Percentiles rank a stretch among this genome's conserved stretches.
These are phyloP conservation scores for Poecilia latipinna DNA, from an alignment of 2,113 vertebrate species.

Conservation along the genomic window DNA sequence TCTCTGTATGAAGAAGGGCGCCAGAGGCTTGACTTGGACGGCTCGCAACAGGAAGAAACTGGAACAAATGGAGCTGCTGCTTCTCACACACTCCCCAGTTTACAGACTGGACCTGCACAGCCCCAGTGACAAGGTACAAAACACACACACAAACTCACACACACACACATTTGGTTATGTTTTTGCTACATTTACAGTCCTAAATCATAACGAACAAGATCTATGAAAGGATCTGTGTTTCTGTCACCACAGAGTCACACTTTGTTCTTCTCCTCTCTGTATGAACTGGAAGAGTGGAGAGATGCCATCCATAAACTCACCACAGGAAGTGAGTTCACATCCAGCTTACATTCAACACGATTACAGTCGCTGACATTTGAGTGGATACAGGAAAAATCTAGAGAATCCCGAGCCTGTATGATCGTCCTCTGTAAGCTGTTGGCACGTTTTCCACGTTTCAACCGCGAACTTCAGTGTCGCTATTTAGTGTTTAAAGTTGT, in stretches of 20 bases:
- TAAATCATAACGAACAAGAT: not conserved
- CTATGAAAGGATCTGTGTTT: not conserved
- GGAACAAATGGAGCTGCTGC: slow-evolving; percentile 77
- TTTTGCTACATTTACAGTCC: not conserved
- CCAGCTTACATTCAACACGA: not conserved
- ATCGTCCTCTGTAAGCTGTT: not conserved
- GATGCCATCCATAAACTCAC: slow-evolving; percentile 72
- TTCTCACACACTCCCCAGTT: slow-evolving; percentile 65
- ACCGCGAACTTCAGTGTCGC: not conserved
- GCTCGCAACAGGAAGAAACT: slow-evolving; percentile 73
- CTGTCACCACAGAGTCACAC: slow-evolving; percentile 69
- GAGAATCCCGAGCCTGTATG: no score
- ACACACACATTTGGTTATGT: not conserved
- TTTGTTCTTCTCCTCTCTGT: slow-evolving; percentile 71
- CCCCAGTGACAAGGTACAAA: slow-evolving; percentile 71
- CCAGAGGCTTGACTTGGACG: slow-evolving; percentile 3
- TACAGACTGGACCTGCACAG: slow-evolving; percentile 79
- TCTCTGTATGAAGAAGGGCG: slow-evolving; percentile 57
- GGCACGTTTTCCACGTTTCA: not conserved
- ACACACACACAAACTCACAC: not conserved
- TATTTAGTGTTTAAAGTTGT: not conserved
- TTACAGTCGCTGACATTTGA: not conserved
- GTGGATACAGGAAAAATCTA: not conserved
- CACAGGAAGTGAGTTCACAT: slow-evolving; percentile 69
- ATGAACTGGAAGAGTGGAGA: slow-evolving; percentile 79